Evolutionary conservation across 2,888 invertebrate genomes (phyloP), one percentile per base, ranked within the genome.

Genomic region (Chymomyza procnemis): DNA sequence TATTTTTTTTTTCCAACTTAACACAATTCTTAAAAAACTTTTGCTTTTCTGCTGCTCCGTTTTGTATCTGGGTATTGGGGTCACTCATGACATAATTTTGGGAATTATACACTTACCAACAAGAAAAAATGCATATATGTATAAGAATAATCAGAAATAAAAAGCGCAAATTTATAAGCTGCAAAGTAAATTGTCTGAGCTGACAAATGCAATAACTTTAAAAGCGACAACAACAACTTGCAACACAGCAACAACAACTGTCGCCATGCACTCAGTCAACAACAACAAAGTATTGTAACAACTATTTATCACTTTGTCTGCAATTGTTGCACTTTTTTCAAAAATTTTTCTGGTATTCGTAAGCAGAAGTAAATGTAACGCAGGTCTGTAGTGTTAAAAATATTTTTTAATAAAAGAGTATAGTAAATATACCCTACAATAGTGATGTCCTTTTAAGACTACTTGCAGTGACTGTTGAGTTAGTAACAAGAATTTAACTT

Each of bases 51-150:
- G 55, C 62, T 34, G 22, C 47, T 47, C n/a, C 18, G 50, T 14
- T 19, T 59, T 59, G 19, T 19, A 56, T 47, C 14, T 22, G 26
- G 18, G 46, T 48, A 62, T 74, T 76, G 76, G 71, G 77, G 80
- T 77, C 76, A 75, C 65, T 68, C 76, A 69, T 78, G 80, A 78
- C 75, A 80, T 78, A 80, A 78, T 77, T 78, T 72, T 70, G 66
- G 61, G 71, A 73, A 71, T 75, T 75, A 77, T 34, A 34, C 16
- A 59, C 34, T 26, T 50, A 56, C 26, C 30, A 18, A 22, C 3
- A 26, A 26, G 8, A 26, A 26, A 26, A 3, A 34, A 34, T 4
- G n/a, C n/a, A 12, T 34, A 14, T 41, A 9, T 41, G 12, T 2
- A 14, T 41, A 41, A 41, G 9, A 34, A 34, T 34, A 41, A 41